Base-by-base conservation (phyloP, 2,888 invertebrate genomes). In the Eilema depressum region DNA sequence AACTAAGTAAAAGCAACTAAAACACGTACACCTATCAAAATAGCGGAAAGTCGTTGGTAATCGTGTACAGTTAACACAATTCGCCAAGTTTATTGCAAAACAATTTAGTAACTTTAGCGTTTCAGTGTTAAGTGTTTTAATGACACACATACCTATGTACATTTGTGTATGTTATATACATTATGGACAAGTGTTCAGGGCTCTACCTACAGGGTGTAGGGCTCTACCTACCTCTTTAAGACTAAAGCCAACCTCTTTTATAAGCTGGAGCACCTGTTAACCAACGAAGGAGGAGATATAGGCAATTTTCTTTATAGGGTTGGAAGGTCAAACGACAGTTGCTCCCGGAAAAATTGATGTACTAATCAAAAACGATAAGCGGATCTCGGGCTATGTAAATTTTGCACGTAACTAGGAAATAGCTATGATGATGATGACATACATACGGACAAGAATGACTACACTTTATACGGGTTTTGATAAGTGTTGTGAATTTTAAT, bases 11-110 rank as follows among this genome's bases (percentile, higher is more conserved):
- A 14, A 26, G 25, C 26, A 25, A 26, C 59, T 59, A 26, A 17
- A 25, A 26, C 14, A 59, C 12, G 59, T 59, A 30, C 30, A 33
- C 56, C 14, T 57, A 37, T 57, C 53, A 56, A 65, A 26, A 30
- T 28, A 66, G n/a, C 14, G 23, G 66, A 33, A 30, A 53, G 33
- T 14, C 23, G n/a, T 63, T 25, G 41, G 68, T 57, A 64, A 64
- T 60, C 47, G 57, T 33, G 53, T 53, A 60, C 20, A 28, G 33
- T 65, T 66, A 69, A 59, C 63, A 64, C 56, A 71, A 70, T 70
- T 70, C 59, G 64, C 67, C 33, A 74, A 66, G 20, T 23, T 25
- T 66, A 56, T 79, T 82, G 63, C 78, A 66, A 80, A 75, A 82
- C 66, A 25, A 64, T 82, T 69, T 57, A 23, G 67, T 62, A 71